Evolutionary conservation across 2,113 vertebrate species (phyloP), one percentile per base, ranked within the genome.

Genomic region (Syngnathus scovelli): DNA sequence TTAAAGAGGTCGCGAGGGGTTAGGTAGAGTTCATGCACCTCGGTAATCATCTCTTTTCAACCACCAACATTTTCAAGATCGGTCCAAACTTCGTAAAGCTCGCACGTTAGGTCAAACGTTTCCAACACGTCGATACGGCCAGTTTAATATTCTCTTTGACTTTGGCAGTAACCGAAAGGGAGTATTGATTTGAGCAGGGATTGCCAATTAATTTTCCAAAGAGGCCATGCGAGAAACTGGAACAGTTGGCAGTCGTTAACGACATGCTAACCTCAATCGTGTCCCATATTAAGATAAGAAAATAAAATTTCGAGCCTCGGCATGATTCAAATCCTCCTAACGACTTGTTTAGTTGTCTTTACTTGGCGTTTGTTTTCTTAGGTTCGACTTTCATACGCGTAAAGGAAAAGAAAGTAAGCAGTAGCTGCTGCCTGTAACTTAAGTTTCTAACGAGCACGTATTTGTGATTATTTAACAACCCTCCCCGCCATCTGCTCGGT

Each of bases 391-490:
- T 52, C 11, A 61, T 74, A 21, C 64, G 72, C 51, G 48, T 61
- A 69, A 70, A 75, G 70, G 48, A 2, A 5, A 46, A 13, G 51
- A 69, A 61, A 71, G 66, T 0, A 61, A 61, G 62, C 67, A 7
- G 66, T 62, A 74, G 79, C 84, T 80, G 87, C 77, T 87, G 82
- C 66, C 74, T 81, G 85, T 83, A 86, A 89, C 82, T 78, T 72
- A 61, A 89, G 78, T 77, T 67, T 77, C 77, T 86, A 83, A 83
- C 81, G 73, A 82, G 77, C 51, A 46, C 78, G 68, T 82, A 68
- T 78, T 78, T 74, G 59, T 86, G 84, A 89, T 89, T 89, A 87
- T 90, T 90, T 85, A 87, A 85, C 85, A 82, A 33, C 79, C 77
- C 71, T 72, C 69, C 51, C 61, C 46, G 69, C 89, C 91, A 91